phyloP scores from a whole-genome alignment of 2,888 invertebrate species.

The Dryococelus australis region DNA sequence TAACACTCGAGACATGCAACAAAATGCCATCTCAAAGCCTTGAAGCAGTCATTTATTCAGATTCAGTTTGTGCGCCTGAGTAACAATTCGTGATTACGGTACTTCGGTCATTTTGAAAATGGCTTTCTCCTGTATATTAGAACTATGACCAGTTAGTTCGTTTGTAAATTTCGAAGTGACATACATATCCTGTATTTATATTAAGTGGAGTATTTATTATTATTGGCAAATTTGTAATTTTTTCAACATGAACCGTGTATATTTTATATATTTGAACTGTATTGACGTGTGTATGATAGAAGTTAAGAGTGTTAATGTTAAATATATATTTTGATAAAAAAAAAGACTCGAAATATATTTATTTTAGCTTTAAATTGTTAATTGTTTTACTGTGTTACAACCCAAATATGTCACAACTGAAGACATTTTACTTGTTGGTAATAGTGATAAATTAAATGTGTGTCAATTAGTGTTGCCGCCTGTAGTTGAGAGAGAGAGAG shows the following conservation, averaged over 20 bases:
- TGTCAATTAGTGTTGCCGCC: no score
- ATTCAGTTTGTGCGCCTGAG: background rate
- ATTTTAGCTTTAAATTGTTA: background rate
- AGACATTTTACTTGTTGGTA: no score
- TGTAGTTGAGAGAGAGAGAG: no score
- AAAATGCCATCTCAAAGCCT: background rate
- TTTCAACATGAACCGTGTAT: background rate
- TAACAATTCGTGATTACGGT: background rate
- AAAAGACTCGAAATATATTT: background rate
- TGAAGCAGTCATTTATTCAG: background rate
- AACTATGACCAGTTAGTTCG: constrained; percentile 31
- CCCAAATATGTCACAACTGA: background rate
- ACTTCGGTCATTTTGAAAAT: background rate
- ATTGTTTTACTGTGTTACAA: background rate
- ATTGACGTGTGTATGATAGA: background rate
- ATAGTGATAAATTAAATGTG: no score
- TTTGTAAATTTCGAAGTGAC: constrained; percentile 32
- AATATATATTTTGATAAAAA: constrained; percentile 30
- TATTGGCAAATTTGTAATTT: constrained; percentile 28
- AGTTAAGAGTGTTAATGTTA: constrained; percentile 29
- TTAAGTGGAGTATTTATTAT: constrained; percentile 40
- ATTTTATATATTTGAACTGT: constrained; percentile 13
- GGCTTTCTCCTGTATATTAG: background rate
- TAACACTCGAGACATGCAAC: no score
- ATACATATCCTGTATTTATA: constrained; percentile 40